A percentile compares a stretch with the other conserved stretches of the same genome.
phyloP scores from a whole-genome alignment of 2,797 vertebrate genomes.

The Semaprochilodus insignis region DNA sequence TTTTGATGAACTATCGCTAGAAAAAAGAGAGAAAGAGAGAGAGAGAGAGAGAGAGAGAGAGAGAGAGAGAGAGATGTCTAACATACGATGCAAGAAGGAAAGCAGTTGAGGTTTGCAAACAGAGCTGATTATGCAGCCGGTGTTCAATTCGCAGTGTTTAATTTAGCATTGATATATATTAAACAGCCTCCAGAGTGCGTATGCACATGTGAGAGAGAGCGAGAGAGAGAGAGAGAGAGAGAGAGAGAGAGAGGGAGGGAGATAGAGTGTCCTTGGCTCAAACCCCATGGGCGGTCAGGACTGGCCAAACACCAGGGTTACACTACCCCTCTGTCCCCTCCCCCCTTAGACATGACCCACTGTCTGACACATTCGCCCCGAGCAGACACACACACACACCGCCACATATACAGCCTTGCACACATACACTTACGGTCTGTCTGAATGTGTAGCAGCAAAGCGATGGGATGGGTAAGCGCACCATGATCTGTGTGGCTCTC shows the following conservation, averaged over 20 bases:
- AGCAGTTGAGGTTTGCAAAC: constrained; percentile 11
- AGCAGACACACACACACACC: constrained; percentile 26
- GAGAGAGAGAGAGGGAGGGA: neutral
- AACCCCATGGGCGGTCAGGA: constrained; percentile 16
- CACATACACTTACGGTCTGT: constrained; percentile 15
- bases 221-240: too few species aligned
- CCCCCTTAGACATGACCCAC: constrained; percentile 40
- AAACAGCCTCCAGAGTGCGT: neutral
- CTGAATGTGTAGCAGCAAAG: constrained; percentile 49
- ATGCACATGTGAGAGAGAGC: neutral
- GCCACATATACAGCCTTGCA: constrained; percentile 19
- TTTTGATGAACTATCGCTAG: too few species aligned
- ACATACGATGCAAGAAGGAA: neutral
- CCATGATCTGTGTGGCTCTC: constrained; percentile 58
- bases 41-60: too few species aligned
- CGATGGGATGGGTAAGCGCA: constrained; percentile 54
- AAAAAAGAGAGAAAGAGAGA: too few species aligned
- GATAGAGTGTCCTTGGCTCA: constrained; percentile 11
- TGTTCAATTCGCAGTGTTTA: constrained; percentile 25
- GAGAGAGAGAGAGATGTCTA: neutral
- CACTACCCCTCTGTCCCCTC: constrained; percentile 20
- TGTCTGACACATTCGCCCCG: constrained; percentile 45
- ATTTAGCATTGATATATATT: constrained; percentile 34
- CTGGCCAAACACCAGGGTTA: constrained; percentile 36
- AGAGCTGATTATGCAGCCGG: neutral